Evolutionary conservation across 2,888 invertebrate species (phyloP).

Genomic region (Tetropium fuscum): DNA sequence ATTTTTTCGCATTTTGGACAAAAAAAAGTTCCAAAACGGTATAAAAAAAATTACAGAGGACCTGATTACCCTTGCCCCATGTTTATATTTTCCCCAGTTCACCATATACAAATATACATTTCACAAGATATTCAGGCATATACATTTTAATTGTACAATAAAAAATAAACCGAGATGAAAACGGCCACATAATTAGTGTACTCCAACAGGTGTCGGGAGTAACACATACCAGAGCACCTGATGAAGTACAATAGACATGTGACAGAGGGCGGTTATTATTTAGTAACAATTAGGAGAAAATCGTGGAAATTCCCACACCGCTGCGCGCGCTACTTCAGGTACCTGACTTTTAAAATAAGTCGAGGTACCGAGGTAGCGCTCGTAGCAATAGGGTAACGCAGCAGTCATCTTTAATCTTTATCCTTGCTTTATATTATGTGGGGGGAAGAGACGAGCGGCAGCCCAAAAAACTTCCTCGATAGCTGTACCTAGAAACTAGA

Average conservation of each 20-base stretch:
- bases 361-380: conserved; percentile 93
- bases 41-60: too few species aligned
- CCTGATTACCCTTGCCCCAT: too few species aligned
- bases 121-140: too few species aligned
- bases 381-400: conserved; percentile 70
- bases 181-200: conserved; percentile 94
- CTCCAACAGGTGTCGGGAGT: conserved; percentile 99
- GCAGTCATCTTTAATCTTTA: conserved; percentile 16
- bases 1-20: too few species aligned
- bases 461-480: background rate
- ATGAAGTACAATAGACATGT: conserved; percentile 99
- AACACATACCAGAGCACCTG: conserved; percentile 96
- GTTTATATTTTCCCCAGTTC: too few species aligned
- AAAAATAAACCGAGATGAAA: conserved; percentile 53
- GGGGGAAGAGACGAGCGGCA: background rate
- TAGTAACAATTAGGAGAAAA: background rate
- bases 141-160: background rate
- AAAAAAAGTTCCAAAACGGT: too few species aligned
- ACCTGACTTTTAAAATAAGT: conserved; percentile 90
- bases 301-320: conserved; percentile 68
- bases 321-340: conserved; percentile 99
- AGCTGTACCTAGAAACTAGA: too few species aligned
- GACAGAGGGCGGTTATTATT: conserved; percentile 72
- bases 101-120: too few species aligned
- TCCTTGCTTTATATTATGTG: background rate